Base-by-base conservation (phyloP, 2,113 vertebrate genomes). In the Pachyramphus minor region DNA sequence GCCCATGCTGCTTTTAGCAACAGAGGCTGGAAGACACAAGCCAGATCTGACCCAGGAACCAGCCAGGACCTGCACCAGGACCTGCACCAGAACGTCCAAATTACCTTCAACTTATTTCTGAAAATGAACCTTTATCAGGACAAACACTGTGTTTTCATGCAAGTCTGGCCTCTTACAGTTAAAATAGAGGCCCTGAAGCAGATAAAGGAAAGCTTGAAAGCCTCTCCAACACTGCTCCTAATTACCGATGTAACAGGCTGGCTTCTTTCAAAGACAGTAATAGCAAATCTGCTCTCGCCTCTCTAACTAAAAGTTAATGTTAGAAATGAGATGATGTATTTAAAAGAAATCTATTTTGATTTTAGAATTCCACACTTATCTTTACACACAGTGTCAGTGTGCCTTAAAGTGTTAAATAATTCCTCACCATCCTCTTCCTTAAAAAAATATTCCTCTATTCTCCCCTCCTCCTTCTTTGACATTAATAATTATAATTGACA, bases 401-500 rank as follows among this genome's bases (percentile, higher is more conserved):
- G 50, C 67, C 67, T 88, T 79, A 77, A 94, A 93, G 24, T 66
- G 42, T 90, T 85, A 95, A 95, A 94, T 77, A 71, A 68, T 94
- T 93, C 75, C 84, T 75, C 72, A 76, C 74, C 62, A 89, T 72
- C 47, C 66, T 84, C 89, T 72, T 89, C 69, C 89, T 82, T 85
- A 82, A 68, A 94, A 56, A 93, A 95, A 88, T 90, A 81, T 88
- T 74, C 37, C 63, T 93, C 78, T 88, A 31, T 85, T 88, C 64
- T 86, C 93, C 73, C 35, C 60, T 80, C 60, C 82, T 94, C 68
- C 52, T 77, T 73, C 52, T 94, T 74, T 94, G 75, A 96, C 63
- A 90, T 94, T 87, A 94, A 83, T 94, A 73, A 84, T 87, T 91
- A 92, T 93, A 95, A 96, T 60, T 95, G 87, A 93, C 90, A 80